Evolutionary conservation across 1,140 invertebrate genomes (phyloP), one percentile per base, ranked within the genome.

Genomic region (Pinna nobilis): DNA sequence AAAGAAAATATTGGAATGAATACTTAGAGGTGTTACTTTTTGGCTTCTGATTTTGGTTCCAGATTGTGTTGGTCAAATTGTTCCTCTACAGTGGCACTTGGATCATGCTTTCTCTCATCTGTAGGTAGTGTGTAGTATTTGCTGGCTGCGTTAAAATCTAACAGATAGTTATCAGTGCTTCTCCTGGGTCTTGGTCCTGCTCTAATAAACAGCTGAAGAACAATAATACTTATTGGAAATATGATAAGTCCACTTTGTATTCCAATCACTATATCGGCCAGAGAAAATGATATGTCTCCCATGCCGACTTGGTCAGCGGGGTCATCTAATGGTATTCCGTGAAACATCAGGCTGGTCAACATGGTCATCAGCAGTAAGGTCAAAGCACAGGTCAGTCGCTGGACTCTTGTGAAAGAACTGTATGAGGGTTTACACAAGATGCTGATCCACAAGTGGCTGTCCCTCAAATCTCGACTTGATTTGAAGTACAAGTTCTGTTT

Each of bases 311-410:
- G 80, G 20, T 81, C 76, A 15, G 47, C 63, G 0, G 80, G 78
- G 44, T 81, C 73, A 37, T 79, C 77, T n/a, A 80, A 78, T 0
- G 80, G 80, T 9, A 85, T 61, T 7, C 82, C 84, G 50, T 86
- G 84, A 57, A 87, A 88, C 81, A 87, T 82, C 9, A 88, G 77
- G 53, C 79, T 86, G 2, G 81, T 69, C 49, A 87, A 50, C 85
- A 87, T 86, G 7, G 77, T 82, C 18, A 76, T 74, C 11, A 86
- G 44, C 3, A 88, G 75, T 0, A 88, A 50, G 20, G 71, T 79
- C n/a, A 88, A 69, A 4, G 79, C 77, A 70, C 85, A 87, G 13
- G 84, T 82, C n/a, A 87, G 51, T 18, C 87, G 63, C 60, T 88
- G 85, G 4, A 70, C 64, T 1, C 85, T 53, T 0, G 85, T 86